Evolutionary conservation across 1,140 invertebrate species (phyloP).

Genomic region (Caenorhabditis brenneri): DNA sequence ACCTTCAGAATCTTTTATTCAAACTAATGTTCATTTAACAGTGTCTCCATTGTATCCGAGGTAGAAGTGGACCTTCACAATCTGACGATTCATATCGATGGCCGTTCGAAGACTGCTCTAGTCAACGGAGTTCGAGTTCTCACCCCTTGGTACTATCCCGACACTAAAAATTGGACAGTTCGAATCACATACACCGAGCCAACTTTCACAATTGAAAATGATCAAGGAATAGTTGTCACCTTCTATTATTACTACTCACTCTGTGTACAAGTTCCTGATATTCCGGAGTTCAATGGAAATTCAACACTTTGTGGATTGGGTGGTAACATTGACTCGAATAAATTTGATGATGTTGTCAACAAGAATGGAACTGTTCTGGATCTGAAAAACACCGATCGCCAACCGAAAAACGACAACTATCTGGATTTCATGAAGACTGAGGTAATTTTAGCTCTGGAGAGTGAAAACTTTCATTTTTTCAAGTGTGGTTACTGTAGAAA

Average conservation of each 20-base stretch:
- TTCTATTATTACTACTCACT: background rate
- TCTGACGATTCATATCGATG: slow-evolving; percentile 47
- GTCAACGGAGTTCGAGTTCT: slow-evolving; percentile 35
- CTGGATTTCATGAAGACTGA: background rate
- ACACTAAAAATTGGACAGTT: background rate
- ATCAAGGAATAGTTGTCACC: slow-evolving; percentile 24
- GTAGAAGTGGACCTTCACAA: slow-evolving; percentile 53
- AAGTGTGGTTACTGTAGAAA: background rate
- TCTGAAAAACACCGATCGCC: background rate
- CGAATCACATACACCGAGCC: background rate
- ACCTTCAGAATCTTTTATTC: background rate
- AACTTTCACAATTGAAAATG: slow-evolving; percentile 20
- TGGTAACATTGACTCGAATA: slow-evolving; percentile 57
- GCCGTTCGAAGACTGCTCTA: background rate
- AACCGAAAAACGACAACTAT: background rate
- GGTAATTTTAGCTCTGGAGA: no score
- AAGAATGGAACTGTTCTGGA: slow-evolving; percentile 16
- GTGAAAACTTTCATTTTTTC: background rate
- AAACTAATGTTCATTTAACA: no score
- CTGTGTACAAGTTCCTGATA: slow-evolving; percentile 51
- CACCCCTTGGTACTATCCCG: slow-evolving; percentile 38
- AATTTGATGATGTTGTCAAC: slow-evolving; percentile 49
- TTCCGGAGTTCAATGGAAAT: slow-evolving; percentile 51
- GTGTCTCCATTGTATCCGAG: slow-evolving; percentile 44
- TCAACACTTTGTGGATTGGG: slow-evolving; percentile 55